Evolutionary conservation across 2,888 invertebrate genomes (phyloP), one percentile per base, ranked within the genome.

Genomic region (Tineola bisselliella): DNA sequence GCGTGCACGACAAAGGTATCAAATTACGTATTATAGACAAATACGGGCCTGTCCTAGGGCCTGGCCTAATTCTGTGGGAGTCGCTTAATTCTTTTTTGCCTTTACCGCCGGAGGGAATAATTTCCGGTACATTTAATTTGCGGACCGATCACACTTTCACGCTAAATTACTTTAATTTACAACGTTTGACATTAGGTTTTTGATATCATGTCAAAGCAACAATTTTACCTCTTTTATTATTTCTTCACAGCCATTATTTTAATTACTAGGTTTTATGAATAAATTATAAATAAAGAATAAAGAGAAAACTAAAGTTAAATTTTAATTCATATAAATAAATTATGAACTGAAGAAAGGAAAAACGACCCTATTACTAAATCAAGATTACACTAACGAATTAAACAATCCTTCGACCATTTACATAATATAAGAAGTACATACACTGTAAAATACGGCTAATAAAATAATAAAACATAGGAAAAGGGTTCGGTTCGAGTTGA

Each of bases 401-500:
- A 31, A 31, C 10, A 38, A 38, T 38, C 38, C 11, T 38, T 31
- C 10, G 11, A 12, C n/a, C 38, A 38, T 38, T 6, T 10, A 38
- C 10, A 38, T 54, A 19, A 54, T 38, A 38, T 54, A 19, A 54
- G 25, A 54, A 25, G 25, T 54, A 25, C 4, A 54, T 1, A 18
- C 25, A n/a, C 8, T 52, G 19, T 54, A 54, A 54, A 54, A 54
- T n/a, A 17, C n/a, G 3, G 48, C 25, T 54, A 38, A 43, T 30
- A 44, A 17, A 60, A 60, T 19, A 30, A 60, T 44, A 60, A 44
- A 60, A 61, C 38, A 13, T 58, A 58, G 59, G 54, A 10, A 54
- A 18, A 1, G 33, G 58, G 13, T 58, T 52, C 15, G 33, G 33
- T 58, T 58, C 19, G 62, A 63, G 64, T 68, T 66, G 63, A 64